Evolutionary conservation across 2,113 vertebrate genomes (phyloP).

Genomic region (Sapayoa aenigma): DNA sequence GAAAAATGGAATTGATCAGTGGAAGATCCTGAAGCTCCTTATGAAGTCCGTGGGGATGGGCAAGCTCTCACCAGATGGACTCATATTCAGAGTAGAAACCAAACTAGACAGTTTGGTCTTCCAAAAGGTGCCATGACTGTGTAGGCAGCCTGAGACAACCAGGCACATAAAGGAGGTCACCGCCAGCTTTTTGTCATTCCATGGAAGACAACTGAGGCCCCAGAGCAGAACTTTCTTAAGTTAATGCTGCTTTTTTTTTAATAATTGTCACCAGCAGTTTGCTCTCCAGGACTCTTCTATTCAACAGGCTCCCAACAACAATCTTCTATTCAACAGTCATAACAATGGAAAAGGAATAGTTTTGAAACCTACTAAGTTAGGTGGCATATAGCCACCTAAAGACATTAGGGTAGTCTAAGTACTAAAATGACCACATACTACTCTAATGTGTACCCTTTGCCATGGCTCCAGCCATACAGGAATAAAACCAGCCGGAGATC

Average conservation of each 20-base stretch:
- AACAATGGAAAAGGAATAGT: not conserved
- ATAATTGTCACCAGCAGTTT: not conserved
- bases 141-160: not conserved
- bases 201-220: rapidly evolving
- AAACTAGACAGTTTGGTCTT: not conserved
- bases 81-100: not conserved
- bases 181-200: not conserved
- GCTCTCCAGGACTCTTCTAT: not conserved
- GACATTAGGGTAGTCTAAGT: not conserved
- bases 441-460: not conserved
- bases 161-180: not conserved
- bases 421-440: not conserved
- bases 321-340: not conserved
- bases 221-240: not conserved
- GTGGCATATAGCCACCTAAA: not conserved
- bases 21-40: not conserved
- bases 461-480: not conserved
- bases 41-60: not conserved
- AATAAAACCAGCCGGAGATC: not conserved
- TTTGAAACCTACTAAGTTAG: not conserved
- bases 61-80: not conserved
- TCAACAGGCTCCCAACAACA: not conserved
- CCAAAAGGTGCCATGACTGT: not conserved
- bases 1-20: not conserved
- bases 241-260: not conserved